These are phyloP conservation scores for Sphaerodactylus townsendi DNA, from an alignment of 2,113 vertebrate species.

Conservation along the genomic window DNA sequence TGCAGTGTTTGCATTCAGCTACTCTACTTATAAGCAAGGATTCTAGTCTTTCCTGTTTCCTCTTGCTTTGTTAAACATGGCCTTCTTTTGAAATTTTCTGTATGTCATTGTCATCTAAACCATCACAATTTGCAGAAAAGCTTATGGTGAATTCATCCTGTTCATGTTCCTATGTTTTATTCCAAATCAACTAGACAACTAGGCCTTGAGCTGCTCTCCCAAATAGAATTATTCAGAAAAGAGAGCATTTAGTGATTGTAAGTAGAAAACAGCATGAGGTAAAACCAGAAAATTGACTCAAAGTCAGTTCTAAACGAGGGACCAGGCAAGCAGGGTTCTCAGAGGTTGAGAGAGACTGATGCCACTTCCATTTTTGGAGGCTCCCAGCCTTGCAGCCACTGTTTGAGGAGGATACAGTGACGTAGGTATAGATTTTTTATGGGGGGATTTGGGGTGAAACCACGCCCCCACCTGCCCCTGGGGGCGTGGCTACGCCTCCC, in stretches of 20 bases:
- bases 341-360: no score
- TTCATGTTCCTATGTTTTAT: not conserved
- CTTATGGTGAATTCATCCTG: not conserved
- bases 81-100: not conserved
- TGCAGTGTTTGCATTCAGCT: not conserved
- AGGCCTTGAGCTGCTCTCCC: not conserved
- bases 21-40: no score
- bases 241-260: not conserved
- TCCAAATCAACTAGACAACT: not conserved
- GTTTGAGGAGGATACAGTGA: no score
- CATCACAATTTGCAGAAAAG: not conserved
- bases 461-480: no score
- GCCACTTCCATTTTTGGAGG: no score
- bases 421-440: no score
- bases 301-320: not conserved
- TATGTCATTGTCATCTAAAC: not conserved
- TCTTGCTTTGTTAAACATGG: not conserved
- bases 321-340: not conserved
- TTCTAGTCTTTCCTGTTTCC: not conserved
- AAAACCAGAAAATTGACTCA: not conserved
- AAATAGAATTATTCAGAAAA: not conserved
- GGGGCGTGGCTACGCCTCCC: no score
- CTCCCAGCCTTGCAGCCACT: no score
- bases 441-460: no score
- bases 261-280: not conserved